Base-by-base conservation (phyloP, 53 echinoderm and acorn worm genomes). In the Crossaster papposus region DNA sequence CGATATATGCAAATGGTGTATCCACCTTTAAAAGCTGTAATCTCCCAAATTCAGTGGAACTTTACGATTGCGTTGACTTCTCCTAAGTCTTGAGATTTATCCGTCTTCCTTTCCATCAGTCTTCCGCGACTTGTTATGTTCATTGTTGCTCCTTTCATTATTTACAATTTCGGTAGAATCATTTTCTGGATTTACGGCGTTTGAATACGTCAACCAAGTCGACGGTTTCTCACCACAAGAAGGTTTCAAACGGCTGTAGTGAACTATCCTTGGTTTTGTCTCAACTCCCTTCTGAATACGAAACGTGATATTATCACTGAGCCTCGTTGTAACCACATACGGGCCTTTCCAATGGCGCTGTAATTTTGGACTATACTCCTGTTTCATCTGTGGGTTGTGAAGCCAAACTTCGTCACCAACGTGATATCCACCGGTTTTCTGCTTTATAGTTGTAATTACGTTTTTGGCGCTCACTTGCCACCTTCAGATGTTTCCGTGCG, bases 201-300 rank as follows among this genome's bases (percentile, higher is more conserved):
- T 5, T 62, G 62, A 62, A 62, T 5, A 4, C 62, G 36, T 4
- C 71, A 28, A 13, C 78, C 78, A 78, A 12, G 24, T 78, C 33
- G 78, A 64, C 31, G 65, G 24, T 22, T 72, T 76, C 22, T 83
- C 77, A 34, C 83, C 90, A 33, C 14, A 33, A 64, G 84, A 70
- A 51, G 81, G 81, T 31, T 89, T 89, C 71, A 89, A 79, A 14
- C 81, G 30, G 36, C 81, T 81, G 73, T 81, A 81, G 73, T 89
- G 89, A 38, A 90, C 81, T 10, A 81, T 33, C 14, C 74, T 63
- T 5, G 88, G 54, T 54, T 88, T 88, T 37, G 36, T 44, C 22
- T 54, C 54, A 6, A 34, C 55, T 34, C 28, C 62, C 58, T 72
- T 88, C 33, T 63, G 74, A 20, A 77, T 88, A 22, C 76, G 73